Conservation (phyloP, 2,113 vertebrate genomes). For the Crotalus tigris region DNA sequence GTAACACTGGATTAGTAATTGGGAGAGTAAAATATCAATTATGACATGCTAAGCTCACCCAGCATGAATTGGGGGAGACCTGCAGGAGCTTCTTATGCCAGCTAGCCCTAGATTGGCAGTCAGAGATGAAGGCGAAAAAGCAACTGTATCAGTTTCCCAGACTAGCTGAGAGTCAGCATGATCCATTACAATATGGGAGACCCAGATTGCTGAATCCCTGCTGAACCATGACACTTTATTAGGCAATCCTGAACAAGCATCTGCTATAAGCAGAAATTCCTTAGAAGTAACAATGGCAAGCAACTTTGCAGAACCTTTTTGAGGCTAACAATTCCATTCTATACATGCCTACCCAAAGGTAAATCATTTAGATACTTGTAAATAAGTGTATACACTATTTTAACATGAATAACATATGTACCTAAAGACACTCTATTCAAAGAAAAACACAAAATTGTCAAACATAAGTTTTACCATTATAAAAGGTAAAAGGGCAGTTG, state of each 20-base stretch:
- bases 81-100: not conserved
- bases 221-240: not conserved
- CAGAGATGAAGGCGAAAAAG: not conserved
- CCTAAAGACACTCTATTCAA: not conserved
- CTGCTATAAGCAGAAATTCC: not conserved
- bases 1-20: not conserved
- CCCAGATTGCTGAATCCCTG: not conserved
- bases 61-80: not conserved
- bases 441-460: not conserved
- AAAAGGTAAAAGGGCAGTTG: not conserved
- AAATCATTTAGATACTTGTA: not conserved
- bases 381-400: not conserved
- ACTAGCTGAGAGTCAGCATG: not conserved
- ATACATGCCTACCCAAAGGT: not conserved
- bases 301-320: not conserved
- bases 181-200: not conserved
- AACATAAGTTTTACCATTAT: not conserved
- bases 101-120: not conserved
- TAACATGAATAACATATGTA: not conserved
- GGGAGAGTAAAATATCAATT: not conserved
- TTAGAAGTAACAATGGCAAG: not conserved
- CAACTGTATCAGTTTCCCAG: not conserved
- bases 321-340: not conserved
- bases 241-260: not conserved
- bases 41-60: not conserved